Evolutionary conservation across 37 sponge, comb jelly and placozoan species (phyloP).

Genomic region (Beroe forskalii): DNA sequence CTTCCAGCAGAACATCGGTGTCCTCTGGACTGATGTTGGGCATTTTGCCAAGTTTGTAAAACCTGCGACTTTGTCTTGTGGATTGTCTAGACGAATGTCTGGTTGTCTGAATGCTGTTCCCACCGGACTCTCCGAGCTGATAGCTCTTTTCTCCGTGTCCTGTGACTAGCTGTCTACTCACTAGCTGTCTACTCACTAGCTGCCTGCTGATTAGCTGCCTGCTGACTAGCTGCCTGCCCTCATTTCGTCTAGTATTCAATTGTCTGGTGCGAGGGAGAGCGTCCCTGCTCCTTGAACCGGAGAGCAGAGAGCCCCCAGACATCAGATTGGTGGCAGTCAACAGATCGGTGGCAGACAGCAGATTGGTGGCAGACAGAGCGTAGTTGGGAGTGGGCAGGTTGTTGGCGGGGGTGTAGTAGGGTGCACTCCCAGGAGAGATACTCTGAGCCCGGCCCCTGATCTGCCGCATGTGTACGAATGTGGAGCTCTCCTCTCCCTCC

Average conservation of each 20-base stretch:
- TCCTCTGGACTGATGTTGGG: slow-evolving; percentile 53
- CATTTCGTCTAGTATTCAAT: too few species aligned
- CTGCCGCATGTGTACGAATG: neutral
- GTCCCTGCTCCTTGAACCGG: neutral
- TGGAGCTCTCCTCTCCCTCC: neutral
- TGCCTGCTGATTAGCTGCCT: neutral
- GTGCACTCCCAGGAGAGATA: neutral
- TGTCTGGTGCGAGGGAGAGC: too few species aligned
- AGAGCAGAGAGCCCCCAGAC: neutral
- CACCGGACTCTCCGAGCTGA: neutral
- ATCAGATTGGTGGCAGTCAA: too few species aligned
- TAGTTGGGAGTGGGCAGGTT: neutral
- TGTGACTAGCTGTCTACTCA: neutral
- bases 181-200: neutral
- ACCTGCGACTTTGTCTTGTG: neutral
- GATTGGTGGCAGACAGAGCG: too few species aligned
- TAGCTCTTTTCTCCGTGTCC: neutral
- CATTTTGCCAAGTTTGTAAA: neutral
- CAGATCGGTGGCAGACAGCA: too few species aligned
- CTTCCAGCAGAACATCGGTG: slow-evolving; percentile 8
- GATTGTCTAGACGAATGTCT: neutral
- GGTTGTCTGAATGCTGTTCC: neutral
- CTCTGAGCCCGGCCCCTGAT: neutral
- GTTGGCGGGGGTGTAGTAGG: neutral
- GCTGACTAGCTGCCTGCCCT: too few species aligned